Base-by-base conservation (phyloP, 2,888 invertebrate species). In the Pandemis heparana region DNA sequence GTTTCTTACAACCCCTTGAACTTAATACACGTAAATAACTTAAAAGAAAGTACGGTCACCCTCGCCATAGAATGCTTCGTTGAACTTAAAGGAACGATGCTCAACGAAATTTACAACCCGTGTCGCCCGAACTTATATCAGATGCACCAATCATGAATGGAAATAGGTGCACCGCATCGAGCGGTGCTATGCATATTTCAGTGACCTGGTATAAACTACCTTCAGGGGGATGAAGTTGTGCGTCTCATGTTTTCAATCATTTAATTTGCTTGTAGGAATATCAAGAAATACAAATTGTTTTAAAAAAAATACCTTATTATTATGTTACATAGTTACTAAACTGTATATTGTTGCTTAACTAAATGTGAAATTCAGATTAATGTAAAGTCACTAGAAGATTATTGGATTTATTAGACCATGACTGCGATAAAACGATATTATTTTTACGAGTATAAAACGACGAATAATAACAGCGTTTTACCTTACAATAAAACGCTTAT, bases 61-160 rank as follows among this genome's bases (percentile, higher is more conserved):
- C 62, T 64, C 64, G 56, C 38, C 70, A 56, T 56, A 62, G 64
- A 69, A 64, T 32, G 46, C 64, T 64, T 51, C 56, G 12, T 16
- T 60, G 71, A 65, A 60, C 43, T 69, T 59, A 48, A 64, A 62
- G 63, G 65, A 41, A 65, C 59, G 73, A 64, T 43, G 63, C 56
- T 23, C 39, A 73, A 73, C 59, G 14, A 69, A 72, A 75, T 75
- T 72, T 75, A 75, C 65, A 75, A 72, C 60, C 69, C 60, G 60
- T 51, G 72, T 65, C 64, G 32, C 62, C 63, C 59, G 41, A 71
- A 68, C 60, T 72, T 76, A 61, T 66, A 75, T 75, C 61, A 64
- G 60, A 70, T 73, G 72, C 68, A 70, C 70, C 76, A 72, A 76
- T 76, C 61, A 59, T 59, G 73, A 73, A 76, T 75, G 75, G 76